A percentile compares a stretch with the other conserved stretches of the same genome.
Evolutionary conservation across 2,888 invertebrate species (phyloP).

Genomic region (Cheilosia scutellata): DNA sequence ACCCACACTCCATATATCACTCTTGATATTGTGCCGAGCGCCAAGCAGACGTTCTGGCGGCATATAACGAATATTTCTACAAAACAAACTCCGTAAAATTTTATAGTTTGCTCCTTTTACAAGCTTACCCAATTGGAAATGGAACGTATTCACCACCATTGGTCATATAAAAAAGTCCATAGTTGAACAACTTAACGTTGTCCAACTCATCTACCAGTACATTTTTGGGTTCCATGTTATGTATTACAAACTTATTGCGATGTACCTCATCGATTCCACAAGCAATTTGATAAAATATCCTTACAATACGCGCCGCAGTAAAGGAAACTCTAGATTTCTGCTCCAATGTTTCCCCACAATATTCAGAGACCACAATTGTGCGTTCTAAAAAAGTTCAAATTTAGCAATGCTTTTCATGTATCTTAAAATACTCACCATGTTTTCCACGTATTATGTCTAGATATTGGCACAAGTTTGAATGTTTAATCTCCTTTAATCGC

Average conservation of each 20-base stretch:
- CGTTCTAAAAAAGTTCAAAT: constrained; percentile 86
- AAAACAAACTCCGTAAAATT: background rate
- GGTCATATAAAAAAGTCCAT: constrained; percentile 97
- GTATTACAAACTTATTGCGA: constrained; percentile 89
- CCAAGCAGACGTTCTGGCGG: constrained; percentile 92
- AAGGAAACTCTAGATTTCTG: constrained; percentile 85
- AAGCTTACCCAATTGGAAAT: constrained; percentile 92
- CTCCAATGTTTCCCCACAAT: constrained; percentile 88
- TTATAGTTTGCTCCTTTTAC: background rate
- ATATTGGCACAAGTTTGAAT: constrained; percentile 94
- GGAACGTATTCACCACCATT: constrained; percentile 93
- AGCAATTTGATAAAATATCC: constrained; percentile 90
- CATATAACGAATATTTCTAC: constrained; percentile 90
- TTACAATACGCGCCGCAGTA: constrained; percentile 85
- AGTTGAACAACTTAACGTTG: constrained; percentile 94
- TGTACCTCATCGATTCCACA: constrained; percentile 90
- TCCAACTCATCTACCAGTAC: constrained; percentile 90
- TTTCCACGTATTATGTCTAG: constrained; percentile 96
- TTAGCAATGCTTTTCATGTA: constrained; percentile 1
- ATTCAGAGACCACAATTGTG: constrained; percentile 93
- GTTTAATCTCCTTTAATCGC: constrained; percentile 90
- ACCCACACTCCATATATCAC: constrained; percentile 98
- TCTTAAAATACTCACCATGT: constrained; percentile 88
- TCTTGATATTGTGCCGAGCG: constrained; percentile 88
- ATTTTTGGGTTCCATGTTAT: constrained; percentile 92